Evolutionary conservation across 2,113 vertebrate genomes (phyloP), one percentile per base, ranked within the genome.

Genomic region (Salvelinus alpinus): DNA sequence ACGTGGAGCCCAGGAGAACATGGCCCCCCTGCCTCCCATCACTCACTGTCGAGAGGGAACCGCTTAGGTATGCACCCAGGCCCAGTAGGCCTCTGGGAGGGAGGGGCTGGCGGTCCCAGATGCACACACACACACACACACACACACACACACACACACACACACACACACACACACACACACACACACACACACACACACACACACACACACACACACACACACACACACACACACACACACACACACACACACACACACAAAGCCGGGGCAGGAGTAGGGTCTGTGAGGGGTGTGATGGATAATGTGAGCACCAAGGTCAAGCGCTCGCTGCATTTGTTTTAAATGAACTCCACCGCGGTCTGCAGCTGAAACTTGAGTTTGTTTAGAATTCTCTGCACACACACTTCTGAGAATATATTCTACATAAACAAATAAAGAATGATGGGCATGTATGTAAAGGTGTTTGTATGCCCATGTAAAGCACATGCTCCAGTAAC

Each of bases 291-390:
- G 25, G 65, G 62, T 44, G 44, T 76, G 74, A 82, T 78, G 54
- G 81, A 83, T 78, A 74, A 78, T 77, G 70, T 79, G 62, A 80
- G 78, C 48, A 72, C 78, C 75, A 74, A 44, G 75, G 78, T 79
- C 74, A 69, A 24, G 2, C 68, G 74, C 69, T 16, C 44, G 62
- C 29, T 27, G 22, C 38, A 48, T 84, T 81, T 77, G 60, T 76
- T 71, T 70, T 11, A 14, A 68, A 20, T 18, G 80, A 70, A 47
- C 4, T 1, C 4, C 8, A 38, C 54, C 27, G 51, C 4, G 16
- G 51, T 54, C 51, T 54, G 51, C 14, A 16, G 44, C 72, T 80
- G 77, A 66, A 69, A 69, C 29, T 29, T 9, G 59, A 62, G 59
- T 29, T 51, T 18, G 34, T 62, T 34, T 71, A 20, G 34, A 47